These are phyloP conservation scores for Eidolon helvum DNA, from an alignment of 2,113 vertebrate genomes.

Conservation along the genomic window DNA sequence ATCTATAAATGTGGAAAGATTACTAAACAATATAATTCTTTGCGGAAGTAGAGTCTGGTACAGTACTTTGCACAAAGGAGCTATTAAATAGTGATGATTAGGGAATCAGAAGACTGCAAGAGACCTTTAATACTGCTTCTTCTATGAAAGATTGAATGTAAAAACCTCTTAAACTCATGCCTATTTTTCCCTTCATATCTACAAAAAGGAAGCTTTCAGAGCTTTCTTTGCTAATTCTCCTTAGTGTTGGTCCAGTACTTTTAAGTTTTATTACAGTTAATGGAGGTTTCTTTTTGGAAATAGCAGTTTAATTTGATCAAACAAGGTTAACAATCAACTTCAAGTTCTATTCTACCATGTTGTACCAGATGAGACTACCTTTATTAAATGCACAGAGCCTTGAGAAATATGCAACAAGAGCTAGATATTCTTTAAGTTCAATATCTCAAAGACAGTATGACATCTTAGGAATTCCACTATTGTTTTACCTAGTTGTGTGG, in stretches of 20 bases:
- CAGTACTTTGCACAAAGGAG: neutral
- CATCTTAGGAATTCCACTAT: neutral
- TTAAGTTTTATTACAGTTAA: neutral
- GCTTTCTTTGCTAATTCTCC: neutral
- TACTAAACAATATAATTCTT: neutral
- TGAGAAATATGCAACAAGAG: neutral
- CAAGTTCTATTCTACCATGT: neutral
- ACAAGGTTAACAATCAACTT: neutral
- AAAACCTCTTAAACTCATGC: neutral
- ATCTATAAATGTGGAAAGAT: neutral
- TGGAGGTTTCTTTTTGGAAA: neutral
- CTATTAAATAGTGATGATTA: neutral
- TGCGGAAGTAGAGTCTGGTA: neutral
- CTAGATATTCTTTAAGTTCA: neutral
- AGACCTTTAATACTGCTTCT: neutral
- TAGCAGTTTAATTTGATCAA: constrained; percentile 1
- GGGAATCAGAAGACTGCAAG: neutral
- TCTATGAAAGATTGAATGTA: neutral
- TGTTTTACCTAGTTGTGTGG: neutral
- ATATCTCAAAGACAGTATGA: neutral
- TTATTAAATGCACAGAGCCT: neutral
- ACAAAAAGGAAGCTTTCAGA: neutral
- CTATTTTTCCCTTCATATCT: neutral
- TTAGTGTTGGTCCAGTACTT: neutral
- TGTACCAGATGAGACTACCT: neutral